phyloP scores from a whole-genome alignment of 2,888 invertebrate species.

The Notodonta ziczac region DNA sequence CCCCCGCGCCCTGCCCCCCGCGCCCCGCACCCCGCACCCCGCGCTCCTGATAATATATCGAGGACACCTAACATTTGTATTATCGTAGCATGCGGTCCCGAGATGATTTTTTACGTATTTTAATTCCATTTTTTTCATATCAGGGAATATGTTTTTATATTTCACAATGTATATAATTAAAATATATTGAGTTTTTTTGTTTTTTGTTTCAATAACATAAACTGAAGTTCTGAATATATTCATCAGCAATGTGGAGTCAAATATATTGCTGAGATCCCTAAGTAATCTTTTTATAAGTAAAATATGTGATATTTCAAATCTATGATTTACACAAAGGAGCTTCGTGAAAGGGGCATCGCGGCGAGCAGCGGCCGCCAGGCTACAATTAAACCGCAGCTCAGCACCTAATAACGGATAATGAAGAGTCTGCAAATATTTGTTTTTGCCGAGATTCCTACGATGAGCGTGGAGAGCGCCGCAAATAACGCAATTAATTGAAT shows the following conservation, averaged over 20 bases:
- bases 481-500: conserved; percentile 84
- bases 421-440: conserved; percentile 80
- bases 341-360: too few species aligned
- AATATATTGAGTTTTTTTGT: too few species aligned
- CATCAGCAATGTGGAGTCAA: background rate
- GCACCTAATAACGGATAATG: conserved; percentile 79
- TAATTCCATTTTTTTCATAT: background rate
- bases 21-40: conserved; percentile 25
- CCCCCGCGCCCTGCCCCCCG: conserved; percentile 26
- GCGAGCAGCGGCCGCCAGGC: conserved; percentile 2
- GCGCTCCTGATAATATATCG: conserved; percentile 63
- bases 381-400: conserved; percentile 63
- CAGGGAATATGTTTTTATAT: too few species aligned
- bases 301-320: too few species aligned
- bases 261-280: background rate
- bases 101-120: background rate
- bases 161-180: too few species aligned
- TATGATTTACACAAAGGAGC: background rate
- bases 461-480: conserved; percentile 67
- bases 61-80: conserved; percentile 40
- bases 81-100: conserved; percentile 8
- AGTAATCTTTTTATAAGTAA: background rate
- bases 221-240: background rate
- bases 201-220: too few species aligned
- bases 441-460: conserved; percentile 76